These are phyloP conservation scores for Brachionus plicatilis DNA, from an alignment of 1,140 invertebrate genomes.

Conservation along the genomic window DNA sequence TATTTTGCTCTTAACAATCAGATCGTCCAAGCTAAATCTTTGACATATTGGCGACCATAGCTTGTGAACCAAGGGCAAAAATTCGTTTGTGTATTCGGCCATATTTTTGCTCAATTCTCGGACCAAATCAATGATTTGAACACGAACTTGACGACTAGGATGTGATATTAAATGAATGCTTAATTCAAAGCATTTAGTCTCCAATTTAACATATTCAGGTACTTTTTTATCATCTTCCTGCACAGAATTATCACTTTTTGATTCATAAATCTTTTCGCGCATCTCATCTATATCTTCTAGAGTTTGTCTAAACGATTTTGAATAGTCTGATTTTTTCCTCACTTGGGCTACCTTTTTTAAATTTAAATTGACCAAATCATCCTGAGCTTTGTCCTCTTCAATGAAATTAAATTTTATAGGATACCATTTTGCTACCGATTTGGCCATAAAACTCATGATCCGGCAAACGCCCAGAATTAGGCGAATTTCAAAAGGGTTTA, in stretches of 20 bases:
- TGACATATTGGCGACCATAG: slow-evolving; percentile 19
- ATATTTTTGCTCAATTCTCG: slow-evolving; percentile 13
- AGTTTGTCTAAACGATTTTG: neutral
- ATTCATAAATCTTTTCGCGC: neutral
- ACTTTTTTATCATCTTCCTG: neutral
- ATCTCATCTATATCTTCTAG: neutral
- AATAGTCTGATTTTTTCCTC: neutral
- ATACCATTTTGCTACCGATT: neutral
- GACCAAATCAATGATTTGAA: slow-evolving; percentile 31
- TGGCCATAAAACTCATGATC: neutral
- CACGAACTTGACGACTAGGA: neutral
- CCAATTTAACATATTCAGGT: neutral
- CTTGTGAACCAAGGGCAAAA: slow-evolving; percentile 29
- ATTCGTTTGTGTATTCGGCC: slow-evolving; percentile 19
- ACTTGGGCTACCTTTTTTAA: neutral
- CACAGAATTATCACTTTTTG: neutral
- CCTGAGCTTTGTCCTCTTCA: neutral
- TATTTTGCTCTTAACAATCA: slow-evolving; percentile 12
- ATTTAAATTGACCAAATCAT: neutral
- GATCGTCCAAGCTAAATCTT: slow-evolving; percentile 8
- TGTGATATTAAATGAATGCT: slow-evolving; percentile 15
- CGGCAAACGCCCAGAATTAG: slow-evolving; percentile 3
- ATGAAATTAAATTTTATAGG: slow-evolving; percentile 16
- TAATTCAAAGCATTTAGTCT: neutral
- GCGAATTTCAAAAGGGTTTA: neutral